Base-by-base conservation (phyloP, 1,140 invertebrate genomes). In the Drosophila triauraria region DNA sequence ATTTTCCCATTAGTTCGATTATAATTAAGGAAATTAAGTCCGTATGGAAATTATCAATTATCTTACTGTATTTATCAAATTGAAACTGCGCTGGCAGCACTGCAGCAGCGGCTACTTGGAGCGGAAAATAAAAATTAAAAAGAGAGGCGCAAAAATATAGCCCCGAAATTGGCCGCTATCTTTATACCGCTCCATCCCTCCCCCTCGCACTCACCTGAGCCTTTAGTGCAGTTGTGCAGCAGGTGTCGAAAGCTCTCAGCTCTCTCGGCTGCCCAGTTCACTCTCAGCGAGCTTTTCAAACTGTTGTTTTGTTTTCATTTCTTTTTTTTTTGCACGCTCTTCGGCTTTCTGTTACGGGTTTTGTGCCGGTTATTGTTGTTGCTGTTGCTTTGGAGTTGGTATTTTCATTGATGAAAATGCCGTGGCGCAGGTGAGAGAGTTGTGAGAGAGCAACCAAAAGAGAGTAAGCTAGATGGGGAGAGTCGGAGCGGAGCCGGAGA, bases 371-470 rank as follows among this genome's bases (percentile, higher is more conserved):
- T 75, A 64, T 65, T 80, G 82, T 90, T 90, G 78, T 84, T 87
- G 80, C 42, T 79, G 13, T 78, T 61, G 61, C 53, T 43, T 44
- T 35, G 58, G 60, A 67, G 47, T 77, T 59, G 42, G 54, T 58
- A 60, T 78, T 75, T 88, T 90, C 85, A 88, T 88, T 88, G 81
- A 88, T 88, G 78, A 88, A 88, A 88, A 90, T 78, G 56, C 60
- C 51, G 32, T 59, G 60, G 63, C 48, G 50, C 35, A 43, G 60
- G 48, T 35, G 62, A 15, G 1, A 35, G 15, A 7, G 23, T 35
- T 30, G 58, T 17, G 43, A 65, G 67, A 57, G 75, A 35, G 44
- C 23, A 7, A n/a, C 10, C 40, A 56, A 0, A 40, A 40, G 35
- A 56, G 50, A 64, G 54, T 57, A 69, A n/a, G 32, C 15, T 17